phyloP scores from a whole-genome alignment of 1,140 invertebrate species.

The Drosophila athabasca region DNA sequence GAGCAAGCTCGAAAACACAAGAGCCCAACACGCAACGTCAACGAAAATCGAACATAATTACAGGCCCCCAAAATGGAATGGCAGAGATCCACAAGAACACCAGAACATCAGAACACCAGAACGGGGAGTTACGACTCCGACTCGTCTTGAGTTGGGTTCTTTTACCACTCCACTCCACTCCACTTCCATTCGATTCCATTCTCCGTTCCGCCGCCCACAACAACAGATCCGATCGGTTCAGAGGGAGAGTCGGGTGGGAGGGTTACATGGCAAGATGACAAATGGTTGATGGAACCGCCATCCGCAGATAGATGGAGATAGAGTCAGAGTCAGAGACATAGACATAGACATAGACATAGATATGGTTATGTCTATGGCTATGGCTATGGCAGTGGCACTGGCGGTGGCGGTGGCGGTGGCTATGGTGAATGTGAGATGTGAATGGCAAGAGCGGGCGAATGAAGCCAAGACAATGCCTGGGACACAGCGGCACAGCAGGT shows the following conservation, averaged over 20 bases:
- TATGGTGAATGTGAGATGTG: slow-evolving; percentile 2
- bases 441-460: slow-evolving; percentile 6
- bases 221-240: neutral
- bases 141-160: slow-evolving; percentile 26
- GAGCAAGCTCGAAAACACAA: neutral
- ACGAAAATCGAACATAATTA: slow-evolving; percentile 40
- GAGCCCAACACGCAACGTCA: slow-evolving; percentile 9
- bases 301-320: slow-evolving; percentile 23
- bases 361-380: slow-evolving; percentile 7
- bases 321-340: neutral
- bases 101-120: too few relatives aligned
- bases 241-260: neutral
- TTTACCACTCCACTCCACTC: slow-evolving; percentile 11
- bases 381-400: slow-evolving; percentile 3
- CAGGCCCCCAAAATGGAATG: slow-evolving; percentile 24
- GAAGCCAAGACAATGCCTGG: slow-evolving; percentile 26
- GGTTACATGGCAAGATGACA: slow-evolving; percentile 43
- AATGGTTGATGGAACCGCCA: slow-evolving; percentile 42
- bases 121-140: neutral
- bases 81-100: too few relatives aligned
- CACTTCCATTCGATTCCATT: slow-evolving; percentile 29
- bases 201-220: slow-evolving; percentile 41
- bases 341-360: neutral
- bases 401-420: neutral
- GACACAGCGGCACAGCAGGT: slow-evolving; percentile 35